phyloP scores from a whole-genome alignment of 2,888 invertebrate species.

The Tiphia femorata region DNA sequence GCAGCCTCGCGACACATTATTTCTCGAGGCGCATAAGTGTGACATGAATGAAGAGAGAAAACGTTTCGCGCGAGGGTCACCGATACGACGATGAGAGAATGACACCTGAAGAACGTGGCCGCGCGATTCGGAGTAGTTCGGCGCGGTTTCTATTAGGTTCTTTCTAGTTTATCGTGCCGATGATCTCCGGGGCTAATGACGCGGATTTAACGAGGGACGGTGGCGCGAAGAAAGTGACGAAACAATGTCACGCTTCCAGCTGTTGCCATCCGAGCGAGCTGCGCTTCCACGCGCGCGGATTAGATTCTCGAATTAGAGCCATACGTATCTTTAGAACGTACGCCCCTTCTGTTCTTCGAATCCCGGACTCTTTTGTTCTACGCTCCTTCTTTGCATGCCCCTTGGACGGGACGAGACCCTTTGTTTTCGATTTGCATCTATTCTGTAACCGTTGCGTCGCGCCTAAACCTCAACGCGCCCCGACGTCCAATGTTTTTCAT shows the following conservation, averaged over 20 bases:
- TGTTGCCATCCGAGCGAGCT: background rate
- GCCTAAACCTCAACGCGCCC: too few relatives aligned
- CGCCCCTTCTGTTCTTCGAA: conserved; percentile 31
- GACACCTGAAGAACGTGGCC: too few relatives aligned
- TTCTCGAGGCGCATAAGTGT: conserved; percentile 12
- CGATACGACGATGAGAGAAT: too few relatives aligned
- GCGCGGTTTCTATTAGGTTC: background rate
- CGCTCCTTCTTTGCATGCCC: too few relatives aligned
- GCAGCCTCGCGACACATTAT: conserved; percentile 24
- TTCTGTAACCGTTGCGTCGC: too few relatives aligned
- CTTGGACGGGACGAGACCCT: too few relatives aligned
- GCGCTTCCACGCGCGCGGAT: conserved; percentile 34
- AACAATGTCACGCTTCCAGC: conserved; percentile 21
- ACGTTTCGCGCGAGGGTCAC: background rate
- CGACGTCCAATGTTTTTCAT: too few relatives aligned
- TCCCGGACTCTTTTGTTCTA: conserved; percentile 27
- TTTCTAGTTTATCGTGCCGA: too few relatives aligned
- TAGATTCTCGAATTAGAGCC: conserved; percentile 47
- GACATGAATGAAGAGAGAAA: conserved; percentile 9
- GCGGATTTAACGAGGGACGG: background rate
- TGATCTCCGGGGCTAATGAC: background rate
- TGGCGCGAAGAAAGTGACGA: background rate
- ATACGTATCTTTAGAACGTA: conserved; percentile 46
- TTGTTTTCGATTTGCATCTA: too few relatives aligned
- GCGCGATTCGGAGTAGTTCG: background rate